These are phyloP conservation scores for Drosophila neocordata DNA, from an alignment of 1,140 invertebrate genomes.

Conservation along the genomic window DNA sequence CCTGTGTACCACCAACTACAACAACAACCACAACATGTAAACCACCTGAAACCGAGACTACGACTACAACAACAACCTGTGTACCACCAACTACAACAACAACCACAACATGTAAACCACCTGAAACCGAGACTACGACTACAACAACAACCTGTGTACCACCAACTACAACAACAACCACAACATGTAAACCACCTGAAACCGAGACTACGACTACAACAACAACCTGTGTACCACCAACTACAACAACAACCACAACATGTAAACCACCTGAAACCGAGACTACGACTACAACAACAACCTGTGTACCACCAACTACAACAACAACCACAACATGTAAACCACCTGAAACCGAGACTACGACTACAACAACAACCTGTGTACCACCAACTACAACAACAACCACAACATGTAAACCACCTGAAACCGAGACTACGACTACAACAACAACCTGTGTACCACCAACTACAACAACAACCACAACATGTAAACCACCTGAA, in stretches of 20 bases:
- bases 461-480: conserved; percentile 8
- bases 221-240: neutral
- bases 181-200: conserved; percentile 2
- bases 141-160: neutral
- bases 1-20: neutral
- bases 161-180: neutral
- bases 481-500: conserved; percentile 2
- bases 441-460: neutral
- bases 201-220: neutral
- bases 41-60: too few species aligned
- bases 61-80: neutral
- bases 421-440: neutral
- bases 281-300: neutral
- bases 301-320: neutral
- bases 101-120: conserved; percentile 5
- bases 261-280: neutral
- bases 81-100: neutral
- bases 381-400: neutral
- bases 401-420: conserved; percentile 8
- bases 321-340: conserved; percentile 11
- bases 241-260: neutral
- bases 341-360: neutral
- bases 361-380: neutral
- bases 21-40: neutral
- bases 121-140: fast-evolving